Evolutionary conservation across 1,140 invertebrate species (phyloP), one percentile per base, ranked within the genome.

Genomic region (Apocrypta bakeri): DNA sequence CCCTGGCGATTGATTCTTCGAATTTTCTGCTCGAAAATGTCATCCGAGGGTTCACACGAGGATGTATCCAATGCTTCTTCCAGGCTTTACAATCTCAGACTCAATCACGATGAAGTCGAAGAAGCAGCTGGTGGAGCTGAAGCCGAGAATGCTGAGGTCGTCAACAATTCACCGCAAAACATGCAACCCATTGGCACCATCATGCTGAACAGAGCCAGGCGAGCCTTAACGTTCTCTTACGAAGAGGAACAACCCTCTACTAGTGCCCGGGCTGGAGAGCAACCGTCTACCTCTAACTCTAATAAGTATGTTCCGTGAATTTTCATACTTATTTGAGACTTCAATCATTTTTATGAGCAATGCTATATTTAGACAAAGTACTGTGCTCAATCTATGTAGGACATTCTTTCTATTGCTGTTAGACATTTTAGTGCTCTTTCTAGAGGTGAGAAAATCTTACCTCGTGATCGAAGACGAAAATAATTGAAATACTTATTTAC

Each of bases 241-340:
- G 90, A 90, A 7, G 90, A 91, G 17, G 90, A 91, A 33, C 87
- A 88, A 61, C 78, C 84, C 11, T 84, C 87, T 2, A 85, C 81
- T 37, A 83, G 80, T 14, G 78, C 74, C 8, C 79, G 87, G 68
- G 82, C 71, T 29, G 85, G 85, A 42, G 88, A 90, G 56, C 48
- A 56, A 56, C 29, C 85, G 27, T 87, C 87, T 2, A 80, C 86
- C 25, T 86, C 84, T 8, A 88, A 86, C 71, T 85, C 83, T 66
- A 87, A 89, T 82, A 89, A 88, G 89, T 90, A 87, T 84, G 75
- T 33, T 9, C 27, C 9, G 9, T 66, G 21, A 3, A 56, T 21
- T 56, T 56, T 2, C 14, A 56, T 21, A 21, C 14, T 56, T 7
- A 6, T 56, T 56, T 17, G 48, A 21, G 21, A 56, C 17, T 56